Evolutionary conservation across 2,888 invertebrate genomes (phyloP), one percentile per base, ranked within the genome.

Genomic region (Mythimna pallens): DNA sequence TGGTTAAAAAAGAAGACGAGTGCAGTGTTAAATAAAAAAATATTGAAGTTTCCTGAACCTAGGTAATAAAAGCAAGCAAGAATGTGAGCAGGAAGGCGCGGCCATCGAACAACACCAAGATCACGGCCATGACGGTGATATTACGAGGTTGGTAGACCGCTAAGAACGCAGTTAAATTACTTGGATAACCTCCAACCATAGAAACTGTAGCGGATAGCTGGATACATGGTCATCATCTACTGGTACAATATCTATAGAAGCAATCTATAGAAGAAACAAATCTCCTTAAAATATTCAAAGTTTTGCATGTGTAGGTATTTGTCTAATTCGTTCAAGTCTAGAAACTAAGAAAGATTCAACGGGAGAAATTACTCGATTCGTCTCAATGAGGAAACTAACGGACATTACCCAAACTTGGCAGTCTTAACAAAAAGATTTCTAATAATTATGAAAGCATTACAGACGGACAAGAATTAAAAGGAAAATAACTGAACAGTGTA

Each of bases 391-490:
- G 70, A 80, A 82, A 81, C 61, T 75, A 84, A 82, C 75, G 72
- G 78, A 73, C 58, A 67, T 57, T 72, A 73, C 6, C 61, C 67
- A 64, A 80, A 73, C 43, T 78, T 75, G 65, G 70, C 65, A 69
- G 65, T 55, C 62, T 62, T 70, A 61, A 68, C 73, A 67, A 73
- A 69, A 30, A 81, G 57, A 81, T 77, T 75, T 72, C 65, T 79
- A 73, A 76, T 84, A 75, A 86, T 84, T 80, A 76, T 80, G 73
- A 77, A 84, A 86, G 59, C 70, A 73, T 76, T 77, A 74, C 69
- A 68, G 22, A 34, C 62, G 66, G 63, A 70, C 70, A 64, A 77
- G 55, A 65, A 47, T 67, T 64, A 65, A 74, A 58, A 78, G 63
- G 43, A 58, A 73, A 75, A 65, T 74, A 84, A 86, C 83, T 77